Base-by-base conservation (phyloP, 2,888 invertebrate species). In the Ochropacha duplaris region DNA sequence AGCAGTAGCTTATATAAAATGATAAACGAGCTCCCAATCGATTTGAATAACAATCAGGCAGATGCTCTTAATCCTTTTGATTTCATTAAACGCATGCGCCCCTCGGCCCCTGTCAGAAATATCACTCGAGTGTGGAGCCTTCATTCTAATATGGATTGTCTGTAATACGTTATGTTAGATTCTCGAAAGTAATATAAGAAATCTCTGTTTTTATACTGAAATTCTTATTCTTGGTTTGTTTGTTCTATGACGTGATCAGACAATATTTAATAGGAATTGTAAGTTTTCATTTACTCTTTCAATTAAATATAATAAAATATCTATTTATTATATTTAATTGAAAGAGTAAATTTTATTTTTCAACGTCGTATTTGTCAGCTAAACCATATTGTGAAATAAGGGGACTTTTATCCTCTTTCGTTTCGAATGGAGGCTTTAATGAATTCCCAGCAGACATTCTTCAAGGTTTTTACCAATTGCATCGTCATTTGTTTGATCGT, bases 31-130 rank as follows among this genome's bases (percentile, higher is more conserved):
- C 89, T 88, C 89, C 86, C 90, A 84, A 92, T 92, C 89, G 90
- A 92, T 92, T 92, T 92, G 89, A 92, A 92, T 92, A 92, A 92
- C 90, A 92, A 92, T 87, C 85, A 87, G 90, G 91, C 92, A 92
- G 92, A 92, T 92, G 92, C 91, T 89, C 83, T 91, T 92, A 92
- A 92, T 92, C 92, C 92, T 89, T 92, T 92, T 92, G 90, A 92
- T 92, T 92, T 91, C 89, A 90, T 92, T 92, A 90, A 91, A 90
- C 87, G 89, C 92, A 90, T 91, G 92, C 91, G 87, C 90, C 89
- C 87, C 84, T 88, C 83, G 82, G 82, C 81, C 82, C 84, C 80
- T 90, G 92, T 92, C 92, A 92, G 92, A 92, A 92, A 92, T 92
- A 92, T 92, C 92, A 91, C 88, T 91, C 86, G 87, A 87, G 84